Base-by-base conservation (phyloP, 2,888 invertebrate species). In the Neelides folsomi region DNA sequence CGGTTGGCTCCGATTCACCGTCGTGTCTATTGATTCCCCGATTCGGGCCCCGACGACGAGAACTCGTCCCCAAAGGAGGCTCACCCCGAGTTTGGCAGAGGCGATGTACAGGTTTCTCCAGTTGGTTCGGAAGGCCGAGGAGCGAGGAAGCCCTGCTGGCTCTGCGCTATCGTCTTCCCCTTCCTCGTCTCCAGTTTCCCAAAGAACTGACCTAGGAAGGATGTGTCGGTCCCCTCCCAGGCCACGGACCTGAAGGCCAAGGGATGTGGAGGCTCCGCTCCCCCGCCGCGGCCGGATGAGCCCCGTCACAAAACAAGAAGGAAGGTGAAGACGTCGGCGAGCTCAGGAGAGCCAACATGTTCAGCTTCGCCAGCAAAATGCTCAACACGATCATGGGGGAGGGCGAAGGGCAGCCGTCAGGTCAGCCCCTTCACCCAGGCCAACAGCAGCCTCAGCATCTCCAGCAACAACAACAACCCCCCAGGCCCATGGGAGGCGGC, bases 291-390 rank as follows among this genome's bases (percentile, higher is more conserved):
- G 41, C 43, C 20, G 47, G 51, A 38, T 16, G 49, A 46, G 39
- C 19, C 40, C 47, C 49, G 16, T 18, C 2, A n/a, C n/a, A n/a
- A 18, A 37, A 12, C 45, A 51, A 36, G 34, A 37, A 34, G 37
- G 46, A 34, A 27, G 27, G 4, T 7, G 4, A 27, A 27, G 27
- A 27, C 27, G 27, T 27, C 27, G 27, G 27, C 27, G 27, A 27
- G 27, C n/a, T 27, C 27, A 3, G 27, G 27, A 27, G 27, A 27
- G 51, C 54, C 64, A 64, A 47, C 55, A 71, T 71, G 71, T 71
- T 71, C 64, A 71, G 69, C 66, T 71, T 71, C 63, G 71, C 71
- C 44, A 71, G 70, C 62, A 71, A 71, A 63, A 71, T 71, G 70
- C 67, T 71, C 58, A 71, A 71, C 63, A 69, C 70, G 62, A 68